Percentiles rank a stretch among this genome's conserved stretches.
phyloP scores from a whole-genome alignment of 2,888 invertebrate genomes.

The Fragum fragum region DNA sequence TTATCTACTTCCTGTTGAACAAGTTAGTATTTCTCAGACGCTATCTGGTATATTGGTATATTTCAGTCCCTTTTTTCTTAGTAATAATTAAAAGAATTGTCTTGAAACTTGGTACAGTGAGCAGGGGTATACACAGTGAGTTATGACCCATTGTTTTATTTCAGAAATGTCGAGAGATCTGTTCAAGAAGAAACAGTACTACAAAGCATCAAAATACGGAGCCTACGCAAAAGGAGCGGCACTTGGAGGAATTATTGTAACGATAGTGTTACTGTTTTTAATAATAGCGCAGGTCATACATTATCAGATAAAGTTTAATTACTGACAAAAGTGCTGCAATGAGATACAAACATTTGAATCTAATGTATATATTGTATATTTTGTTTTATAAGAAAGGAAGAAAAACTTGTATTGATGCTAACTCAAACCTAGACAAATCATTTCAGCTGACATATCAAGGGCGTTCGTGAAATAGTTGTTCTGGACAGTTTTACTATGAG shows the following conservation, averaged over 20 bases:
- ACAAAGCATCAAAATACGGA: conserved; percentile 80
- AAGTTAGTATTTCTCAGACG: not conserved
- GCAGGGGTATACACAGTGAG: no score
- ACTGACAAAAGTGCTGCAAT: conserved; percentile 46
- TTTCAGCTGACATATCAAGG: no score
- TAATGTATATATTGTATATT: not conserved
- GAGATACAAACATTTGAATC: not conserved
- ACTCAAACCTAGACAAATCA: no score
- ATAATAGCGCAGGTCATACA: conserved; percentile 74
- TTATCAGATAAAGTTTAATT: conserved; percentile 73
- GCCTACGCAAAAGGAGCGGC: conserved; percentile 81
- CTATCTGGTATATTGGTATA: no score
- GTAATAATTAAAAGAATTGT: no score
- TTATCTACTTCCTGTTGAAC: not conserved
- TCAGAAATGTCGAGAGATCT: conserved; percentile 82
- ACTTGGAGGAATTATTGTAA: conserved; percentile 76
- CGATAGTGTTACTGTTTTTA: conserved; percentile 69
- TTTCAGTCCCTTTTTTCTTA: no score
- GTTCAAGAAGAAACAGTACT: conserved; percentile 80
- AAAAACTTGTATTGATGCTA: no score
- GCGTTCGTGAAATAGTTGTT: no score
- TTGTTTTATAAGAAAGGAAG: not conserved
- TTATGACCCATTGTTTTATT: no score
- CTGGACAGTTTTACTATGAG: no score
- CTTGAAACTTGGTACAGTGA: no score